phyloP scores from a whole-genome alignment of 2,113 vertebrate genomes.

The Pandion haliaetus region DNA sequence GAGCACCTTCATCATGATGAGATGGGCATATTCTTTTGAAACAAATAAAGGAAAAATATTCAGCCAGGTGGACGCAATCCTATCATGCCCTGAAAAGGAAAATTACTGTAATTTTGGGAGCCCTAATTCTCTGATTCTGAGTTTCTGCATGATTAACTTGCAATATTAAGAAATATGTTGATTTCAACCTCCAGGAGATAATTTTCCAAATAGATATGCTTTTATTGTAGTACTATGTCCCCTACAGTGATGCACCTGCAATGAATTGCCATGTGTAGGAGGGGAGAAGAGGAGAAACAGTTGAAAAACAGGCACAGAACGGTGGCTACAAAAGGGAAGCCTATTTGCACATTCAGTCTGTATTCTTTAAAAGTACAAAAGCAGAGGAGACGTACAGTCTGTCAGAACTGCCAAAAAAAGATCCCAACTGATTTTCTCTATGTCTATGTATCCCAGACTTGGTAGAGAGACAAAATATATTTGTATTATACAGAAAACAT shows the following conservation, averaged over 20 bases:
- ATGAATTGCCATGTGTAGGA: background rate
- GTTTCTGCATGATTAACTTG: background rate
- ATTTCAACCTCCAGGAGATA: background rate
- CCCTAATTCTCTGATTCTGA: background rate
- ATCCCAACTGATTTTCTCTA: background rate
- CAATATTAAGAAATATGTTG: background rate
- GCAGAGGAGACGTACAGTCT: background rate
- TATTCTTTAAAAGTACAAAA: background rate
- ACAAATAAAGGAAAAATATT: background rate
- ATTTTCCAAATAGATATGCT: background rate
- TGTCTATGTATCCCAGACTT: background rate
- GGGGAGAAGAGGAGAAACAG: background rate
- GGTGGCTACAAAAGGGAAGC: background rate
- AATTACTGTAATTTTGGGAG: background rate
- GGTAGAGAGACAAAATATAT: background rate
- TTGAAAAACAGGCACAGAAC: background rate
- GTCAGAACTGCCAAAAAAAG: background rate
- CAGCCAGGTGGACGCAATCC: background rate
- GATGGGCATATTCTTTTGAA: background rate
- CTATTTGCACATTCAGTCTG: background rate
- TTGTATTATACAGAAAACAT: background rate
- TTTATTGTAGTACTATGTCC: background rate
- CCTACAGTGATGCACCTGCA: background rate
- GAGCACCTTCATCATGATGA: background rate
- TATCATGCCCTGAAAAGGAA: background rate